phyloP scores from a whole-genome alignment of 2,797 vertebrate genomes.

The Holocentrus rufus region DNA sequence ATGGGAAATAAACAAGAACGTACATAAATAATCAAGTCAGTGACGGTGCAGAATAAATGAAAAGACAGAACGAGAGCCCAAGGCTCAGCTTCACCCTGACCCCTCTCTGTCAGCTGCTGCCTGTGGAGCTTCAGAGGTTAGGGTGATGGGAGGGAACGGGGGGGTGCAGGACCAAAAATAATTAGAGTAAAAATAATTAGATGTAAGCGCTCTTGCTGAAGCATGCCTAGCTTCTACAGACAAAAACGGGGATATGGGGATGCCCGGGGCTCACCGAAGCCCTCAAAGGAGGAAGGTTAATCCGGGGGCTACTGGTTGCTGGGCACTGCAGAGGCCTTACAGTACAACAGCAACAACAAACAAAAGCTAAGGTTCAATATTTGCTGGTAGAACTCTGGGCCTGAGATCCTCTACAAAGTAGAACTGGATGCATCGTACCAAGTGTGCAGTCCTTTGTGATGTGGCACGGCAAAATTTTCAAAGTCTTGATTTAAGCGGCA shows the following conservation, averaged over 20 bases:
- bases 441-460: no score
- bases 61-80: conserved; percentile 63
- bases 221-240: conserved; percentile 61
- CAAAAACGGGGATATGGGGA: conserved; percentile 45
- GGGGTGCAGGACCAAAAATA: conserved; percentile 67
- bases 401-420: no score
- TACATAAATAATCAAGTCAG: conserved; percentile 58
- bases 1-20: conserved; percentile 52
- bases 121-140: conserved; percentile 66
- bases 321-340: not conserved
- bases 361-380: conserved; percentile 8
- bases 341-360: no score
- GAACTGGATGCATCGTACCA: no score
- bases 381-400: conserved; percentile 17
- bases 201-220: conserved; percentile 68
- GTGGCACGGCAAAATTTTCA: no score
- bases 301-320: conserved; percentile 19
- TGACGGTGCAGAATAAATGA: conserved; percentile 54
- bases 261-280: conserved; percentile 40
- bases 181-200: conserved; percentile 81
- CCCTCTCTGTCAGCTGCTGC: conserved; percentile 61
- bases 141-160: conserved; percentile 23
- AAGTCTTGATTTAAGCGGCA: not conserved
- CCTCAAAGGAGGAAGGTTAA: conserved; percentile 32
- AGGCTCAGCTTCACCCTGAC: conserved; percentile 70